A percentile compares a stretch with the other conserved stretches of the same genome.
Conservation (phyloP, 2,888 invertebrate genomes). For the Nesidiocoris tenuis region DNA sequence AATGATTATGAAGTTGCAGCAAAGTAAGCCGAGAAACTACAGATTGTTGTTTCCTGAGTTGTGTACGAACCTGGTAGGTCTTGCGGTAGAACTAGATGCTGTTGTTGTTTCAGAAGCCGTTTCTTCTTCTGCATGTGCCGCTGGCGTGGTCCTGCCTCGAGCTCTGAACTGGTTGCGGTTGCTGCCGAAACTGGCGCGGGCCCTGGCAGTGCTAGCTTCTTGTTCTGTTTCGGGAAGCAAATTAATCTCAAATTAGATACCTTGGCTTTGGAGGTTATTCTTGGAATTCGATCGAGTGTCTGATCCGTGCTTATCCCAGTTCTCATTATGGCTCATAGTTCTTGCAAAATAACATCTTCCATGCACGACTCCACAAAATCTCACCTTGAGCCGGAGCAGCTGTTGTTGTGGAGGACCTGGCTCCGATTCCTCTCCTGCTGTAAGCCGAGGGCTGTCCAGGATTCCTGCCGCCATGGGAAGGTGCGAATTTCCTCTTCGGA, state of each 20-base stretch:
- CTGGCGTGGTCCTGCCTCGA: constrained; percentile 43
- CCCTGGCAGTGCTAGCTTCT: constrained; percentile 52
- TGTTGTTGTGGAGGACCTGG: constrained; percentile 50
- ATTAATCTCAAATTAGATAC: background rate
- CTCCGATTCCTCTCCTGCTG: constrained; percentile 44
- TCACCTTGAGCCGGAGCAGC: constrained; percentile 51
- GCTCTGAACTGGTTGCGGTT: constrained; percentile 48
- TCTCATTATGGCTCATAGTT: no score
- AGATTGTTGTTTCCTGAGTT: no score
- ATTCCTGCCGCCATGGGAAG: constrained; percentile 4
- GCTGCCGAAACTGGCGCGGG: constrained; percentile 45
- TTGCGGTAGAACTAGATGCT: constrained; percentile 52
- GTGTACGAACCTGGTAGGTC: constrained; percentile 23
- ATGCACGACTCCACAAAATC: no score
- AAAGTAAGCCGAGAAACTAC: background rate
- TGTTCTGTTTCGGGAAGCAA: constrained; percentile 51
- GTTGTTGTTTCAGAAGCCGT: constrained; percentile 50
- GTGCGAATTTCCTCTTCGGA: constrained; percentile 10
- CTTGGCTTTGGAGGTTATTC: no score
- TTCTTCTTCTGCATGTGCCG: constrained; percentile 49
- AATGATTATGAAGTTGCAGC: no score
- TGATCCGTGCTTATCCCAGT: no score
- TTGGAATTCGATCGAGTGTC: no score
- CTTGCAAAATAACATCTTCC: no score
- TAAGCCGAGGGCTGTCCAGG: constrained; percentile 47